Evolutionary conservation across 64 coral and sea anemone species (phyloP).

Genomic region (Montipora foliosa): DNA sequence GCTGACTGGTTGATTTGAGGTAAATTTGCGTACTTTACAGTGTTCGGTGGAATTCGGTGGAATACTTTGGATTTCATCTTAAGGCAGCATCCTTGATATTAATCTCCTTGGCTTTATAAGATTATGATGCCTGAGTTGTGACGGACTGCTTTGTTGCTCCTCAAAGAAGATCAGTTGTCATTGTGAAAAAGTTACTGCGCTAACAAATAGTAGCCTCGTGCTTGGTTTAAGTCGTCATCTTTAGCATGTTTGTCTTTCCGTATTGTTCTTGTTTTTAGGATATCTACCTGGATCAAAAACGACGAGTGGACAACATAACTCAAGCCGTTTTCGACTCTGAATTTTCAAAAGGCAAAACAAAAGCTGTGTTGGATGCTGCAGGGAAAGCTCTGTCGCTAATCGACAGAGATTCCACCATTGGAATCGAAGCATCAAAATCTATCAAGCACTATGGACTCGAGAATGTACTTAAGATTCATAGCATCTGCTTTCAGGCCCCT

Average conservation of each 20-base stretch:
- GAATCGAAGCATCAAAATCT: constrained; percentile 81
- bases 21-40: too few species aligned
- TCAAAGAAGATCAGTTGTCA: too few species aligned
- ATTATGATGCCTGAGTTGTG: too few species aligned
- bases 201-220: not conserved
- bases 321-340: constrained; percentile 87
- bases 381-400: constrained; percentile 86
- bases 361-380: constrained; percentile 94
- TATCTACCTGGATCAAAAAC: constrained; percentile 76
- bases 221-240: not conserved
- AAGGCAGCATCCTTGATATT: not conserved
- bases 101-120: too few species aligned
- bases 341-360: constrained; percentile 97
- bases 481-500: constrained; percentile 75
- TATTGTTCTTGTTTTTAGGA: constrained; percentile 38
- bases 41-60: too few species aligned
- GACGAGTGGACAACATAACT: constrained; percentile 68
- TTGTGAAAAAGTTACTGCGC: too few species aligned
- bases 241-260: not conserved
- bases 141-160: too few species aligned
- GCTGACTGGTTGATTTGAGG: too few species aligned
- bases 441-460: constrained; percentile 89
- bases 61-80: not conserved
- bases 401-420: constrained; percentile 83
- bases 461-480: constrained; percentile 81